Evolutionary conservation across 2,797 vertebrate genomes (phyloP), one percentile per base, ranked within the genome.

Genomic region (Triplophysa bombifrons): DNA sequence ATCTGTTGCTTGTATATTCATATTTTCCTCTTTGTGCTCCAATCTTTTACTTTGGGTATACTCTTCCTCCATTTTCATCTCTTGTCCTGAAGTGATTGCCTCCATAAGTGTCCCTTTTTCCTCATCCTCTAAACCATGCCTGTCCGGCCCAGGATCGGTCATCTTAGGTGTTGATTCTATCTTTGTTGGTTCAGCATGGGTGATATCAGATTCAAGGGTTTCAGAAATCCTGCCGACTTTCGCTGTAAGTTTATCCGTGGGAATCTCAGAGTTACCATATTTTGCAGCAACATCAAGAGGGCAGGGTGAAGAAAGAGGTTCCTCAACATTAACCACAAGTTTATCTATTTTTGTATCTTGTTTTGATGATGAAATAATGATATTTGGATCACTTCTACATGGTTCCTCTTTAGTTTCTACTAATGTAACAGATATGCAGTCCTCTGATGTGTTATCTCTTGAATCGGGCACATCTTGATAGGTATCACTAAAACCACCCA

Each of bases 211-310:
- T 1, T 30, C 13, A 61, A 9, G 25, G 13, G 22, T 30, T 20
- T 41, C 76, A 58, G 55, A 68, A 58, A 19, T 14, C 46, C 1
- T n/a, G 34, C 13, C 6, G 69, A 27, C 46, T 48, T 50, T 20
- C 48, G 27, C 50, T 74, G 30, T 19, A 34, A 41, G 30, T 66
- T 70, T 76, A 74, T 20, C 66, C 25, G 27, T 75, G 44, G 60
- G 27, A 27, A 14, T 2, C 3, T 78, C 12, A 34, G 3, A 2
- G 44, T 41, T 44, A n/a, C 58, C 30, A 17, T 76, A 20, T 55
- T 20, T 34, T 44, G 46, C 4, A 63, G 44, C n/a, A 13, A 25
- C 61, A 44, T 61, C 58, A 34, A 48, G 25, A n/a, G 17, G 66
- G n/a, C 44, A 22, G 30, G 9, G 30, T 17, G 48, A 11, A 38